Conservation (phyloP, 2,113 vertebrate genomes). For the Puntigrus tetrazona region DNA sequence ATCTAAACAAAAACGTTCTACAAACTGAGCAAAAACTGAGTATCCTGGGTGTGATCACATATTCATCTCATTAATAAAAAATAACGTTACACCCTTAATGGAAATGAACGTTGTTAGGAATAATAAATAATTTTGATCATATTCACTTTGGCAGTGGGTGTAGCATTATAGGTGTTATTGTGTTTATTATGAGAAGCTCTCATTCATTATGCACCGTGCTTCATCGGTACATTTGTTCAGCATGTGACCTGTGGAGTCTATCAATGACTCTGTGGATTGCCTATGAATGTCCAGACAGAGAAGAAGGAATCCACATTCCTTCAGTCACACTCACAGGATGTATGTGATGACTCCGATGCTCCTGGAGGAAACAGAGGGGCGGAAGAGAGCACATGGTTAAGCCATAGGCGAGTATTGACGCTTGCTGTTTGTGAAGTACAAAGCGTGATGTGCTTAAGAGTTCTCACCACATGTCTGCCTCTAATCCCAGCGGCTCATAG, state of each 20-base stretch:
- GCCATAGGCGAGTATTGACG: constrained; percentile 36
- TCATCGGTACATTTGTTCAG: neutral
- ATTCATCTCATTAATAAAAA: neutral
- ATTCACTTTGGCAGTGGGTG: neutral
- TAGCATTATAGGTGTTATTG: neutral
- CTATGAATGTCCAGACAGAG: neutral
- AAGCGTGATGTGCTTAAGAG: constrained; percentile 53
- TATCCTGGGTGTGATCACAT: neutral
- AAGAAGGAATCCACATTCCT: constrained; percentile 22
- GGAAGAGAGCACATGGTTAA: constrained; percentile 64
- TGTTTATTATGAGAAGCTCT: neutral
- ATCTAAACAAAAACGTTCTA: neutral
- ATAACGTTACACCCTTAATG: neutral
- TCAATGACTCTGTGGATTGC: neutral
- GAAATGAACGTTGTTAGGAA: neutral
- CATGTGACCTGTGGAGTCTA: neutral
- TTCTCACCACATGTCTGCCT: constrained; percentile 96
- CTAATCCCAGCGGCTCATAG: constrained; percentile 91
- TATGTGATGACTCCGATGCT: constrained; percentile 99
- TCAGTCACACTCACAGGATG: constrained; percentile 88
- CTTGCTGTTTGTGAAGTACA: constrained; percentile 31
- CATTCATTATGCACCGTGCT: neutral
- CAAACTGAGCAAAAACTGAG: neutral
- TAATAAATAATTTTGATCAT: neutral
- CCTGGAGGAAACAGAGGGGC: constrained; percentile 70